Evolutionary conservation across 37 sponge, comb jelly and placozoan genomes (phyloP).

Genomic region (Cladorhizidae sp.): DNA sequence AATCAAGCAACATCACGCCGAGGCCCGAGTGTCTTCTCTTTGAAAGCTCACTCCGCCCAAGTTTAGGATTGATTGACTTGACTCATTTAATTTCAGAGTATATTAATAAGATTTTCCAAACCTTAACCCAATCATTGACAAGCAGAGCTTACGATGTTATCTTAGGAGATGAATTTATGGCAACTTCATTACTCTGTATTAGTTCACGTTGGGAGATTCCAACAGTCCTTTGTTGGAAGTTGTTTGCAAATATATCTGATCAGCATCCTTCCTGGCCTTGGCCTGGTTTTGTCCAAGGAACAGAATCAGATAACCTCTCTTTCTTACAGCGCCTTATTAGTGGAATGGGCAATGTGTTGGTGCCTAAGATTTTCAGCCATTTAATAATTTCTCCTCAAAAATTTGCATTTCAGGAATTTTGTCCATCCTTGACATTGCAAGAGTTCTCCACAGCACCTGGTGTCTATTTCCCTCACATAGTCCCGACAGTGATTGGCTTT

Average conservation of each 20-base stretch:
- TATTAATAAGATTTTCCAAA: neutral
- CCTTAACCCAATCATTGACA: neutral
- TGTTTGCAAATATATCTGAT: neutral
- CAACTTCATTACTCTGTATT: neutral
- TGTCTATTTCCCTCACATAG: constrained; percentile 8
- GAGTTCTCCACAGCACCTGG: neutral
- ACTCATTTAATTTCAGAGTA: too few relatives aligned
- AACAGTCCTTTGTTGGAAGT: neutral
- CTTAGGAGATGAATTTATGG: neutral
- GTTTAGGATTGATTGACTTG: too few relatives aligned
- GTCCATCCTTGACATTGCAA: neutral
- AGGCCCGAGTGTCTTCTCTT: too few relatives aligned
- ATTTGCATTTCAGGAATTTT: neutral
- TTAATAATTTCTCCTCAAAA: neutral
- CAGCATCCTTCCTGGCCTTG: neutral
- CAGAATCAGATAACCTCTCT: neutral
- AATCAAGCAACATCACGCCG: neutral
- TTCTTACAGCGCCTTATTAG: neutral
- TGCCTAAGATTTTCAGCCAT: neutral
- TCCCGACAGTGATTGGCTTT: constrained; percentile 36
- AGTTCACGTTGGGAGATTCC: neutral
- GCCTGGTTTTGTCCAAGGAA: neutral
- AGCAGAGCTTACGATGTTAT: neutral
- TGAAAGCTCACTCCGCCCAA: too few relatives aligned
- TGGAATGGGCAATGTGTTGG: neutral